These are phyloP conservation scores for Acanthosepion esculentum DNA, from an alignment of 2,888 invertebrate genomes.

Conservation along the genomic window DNA sequence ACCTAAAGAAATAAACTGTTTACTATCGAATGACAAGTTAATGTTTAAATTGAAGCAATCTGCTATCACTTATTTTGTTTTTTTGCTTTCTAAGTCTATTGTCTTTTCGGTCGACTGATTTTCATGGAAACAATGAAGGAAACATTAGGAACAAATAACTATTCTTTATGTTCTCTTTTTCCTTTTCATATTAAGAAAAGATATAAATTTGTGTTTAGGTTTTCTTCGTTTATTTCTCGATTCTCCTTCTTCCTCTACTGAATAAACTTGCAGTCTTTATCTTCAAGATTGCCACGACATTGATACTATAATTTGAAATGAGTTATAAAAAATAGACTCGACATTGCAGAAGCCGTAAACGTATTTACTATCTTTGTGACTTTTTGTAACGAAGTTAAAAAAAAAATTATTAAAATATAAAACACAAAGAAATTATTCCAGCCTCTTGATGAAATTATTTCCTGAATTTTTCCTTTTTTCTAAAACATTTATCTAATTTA, in stretches of 20 bases:
- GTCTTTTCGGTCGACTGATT: neutral
- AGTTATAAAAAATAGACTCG: too few relatives aligned
- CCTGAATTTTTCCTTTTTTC: too few relatives aligned
- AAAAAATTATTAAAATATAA: too few relatives aligned
- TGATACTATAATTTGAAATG: neutral
- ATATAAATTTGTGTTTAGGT: neutral
- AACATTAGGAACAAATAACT: neutral
- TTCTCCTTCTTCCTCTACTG: neutral
- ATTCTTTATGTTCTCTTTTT: neutral
- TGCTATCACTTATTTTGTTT: neutral
- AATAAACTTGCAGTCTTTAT: neutral
- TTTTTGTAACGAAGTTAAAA: too few relatives aligned
- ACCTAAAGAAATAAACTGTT: neutral
- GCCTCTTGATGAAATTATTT: too few relatives aligned
- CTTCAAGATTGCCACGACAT: neutral
- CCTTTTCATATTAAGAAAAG: neutral
- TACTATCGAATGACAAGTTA: neutral
- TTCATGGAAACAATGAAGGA: neutral
- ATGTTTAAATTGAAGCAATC: neutral
- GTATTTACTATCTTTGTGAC: too few relatives aligned
- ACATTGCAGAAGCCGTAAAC: too few relatives aligned
- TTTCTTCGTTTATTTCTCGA: neutral
- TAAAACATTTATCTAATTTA: too few relatives aligned
- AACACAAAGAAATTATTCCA: too few relatives aligned
- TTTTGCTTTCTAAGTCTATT: neutral